These are phyloP conservation scores for Epizoanthus rinbou DNA, from an alignment of 92 coral and sea anemone genomes.

Conservation along the genomic window DNA sequence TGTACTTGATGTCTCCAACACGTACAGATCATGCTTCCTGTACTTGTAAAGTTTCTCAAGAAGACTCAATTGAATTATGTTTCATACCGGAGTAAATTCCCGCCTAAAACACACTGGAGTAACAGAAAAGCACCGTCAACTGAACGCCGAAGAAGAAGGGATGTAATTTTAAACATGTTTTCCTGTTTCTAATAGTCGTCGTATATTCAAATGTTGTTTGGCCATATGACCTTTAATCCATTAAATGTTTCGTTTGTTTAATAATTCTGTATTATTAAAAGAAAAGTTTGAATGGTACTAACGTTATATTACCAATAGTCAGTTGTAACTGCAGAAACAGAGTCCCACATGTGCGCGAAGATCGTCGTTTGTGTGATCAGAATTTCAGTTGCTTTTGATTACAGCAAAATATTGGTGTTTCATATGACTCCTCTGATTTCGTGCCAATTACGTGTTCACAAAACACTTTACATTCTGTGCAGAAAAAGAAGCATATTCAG, in stretches of 20 bases:
- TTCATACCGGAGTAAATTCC: neutral
- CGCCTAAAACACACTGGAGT: neutral
- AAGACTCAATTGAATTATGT: neutral
- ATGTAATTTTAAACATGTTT: conserved; percentile 35
- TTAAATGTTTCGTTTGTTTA: conserved; percentile 1
- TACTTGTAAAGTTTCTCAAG: neutral
- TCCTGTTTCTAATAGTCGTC: conserved; percentile 10
- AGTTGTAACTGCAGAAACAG: neutral
- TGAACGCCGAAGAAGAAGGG: neutral
- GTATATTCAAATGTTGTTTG: neutral
- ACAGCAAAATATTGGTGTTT: neutral
- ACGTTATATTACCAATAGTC: neutral
- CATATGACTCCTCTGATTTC: neutral
- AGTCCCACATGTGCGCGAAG: neutral
- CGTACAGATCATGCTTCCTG: neutral
- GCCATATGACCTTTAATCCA: conserved; percentile 15
- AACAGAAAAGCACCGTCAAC: neutral
- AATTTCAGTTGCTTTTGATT: neutral
- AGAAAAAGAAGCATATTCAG: neutral
- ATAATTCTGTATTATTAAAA: conserved; percentile 1
- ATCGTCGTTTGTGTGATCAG: neutral
- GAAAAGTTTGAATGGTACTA: neutral
- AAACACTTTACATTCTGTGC: neutral
- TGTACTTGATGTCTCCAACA: neutral
- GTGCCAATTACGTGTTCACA: neutral